phyloP scores from a whole-genome alignment of 2,113 vertebrate species.

The Canis aureus region DNA sequence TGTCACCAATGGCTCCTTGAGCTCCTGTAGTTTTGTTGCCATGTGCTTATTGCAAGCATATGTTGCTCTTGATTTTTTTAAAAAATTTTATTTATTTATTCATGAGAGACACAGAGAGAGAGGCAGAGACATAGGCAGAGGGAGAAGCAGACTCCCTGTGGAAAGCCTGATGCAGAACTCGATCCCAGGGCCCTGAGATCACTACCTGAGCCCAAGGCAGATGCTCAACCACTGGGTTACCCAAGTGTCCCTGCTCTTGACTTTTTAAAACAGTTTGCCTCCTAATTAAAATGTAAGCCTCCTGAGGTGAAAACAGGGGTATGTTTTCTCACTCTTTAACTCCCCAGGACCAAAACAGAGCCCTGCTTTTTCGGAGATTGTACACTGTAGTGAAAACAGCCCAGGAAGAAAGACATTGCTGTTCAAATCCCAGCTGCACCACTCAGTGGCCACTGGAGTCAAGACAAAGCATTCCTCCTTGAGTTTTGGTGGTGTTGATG shows the following conservation, averaged over 20 bases:
- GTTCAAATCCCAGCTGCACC: neutral
- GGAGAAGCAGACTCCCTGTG: too few species aligned
- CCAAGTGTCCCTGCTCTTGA: neutral
- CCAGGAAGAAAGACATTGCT: neutral
- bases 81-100: too few species aligned
- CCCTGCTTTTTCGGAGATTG: neutral
- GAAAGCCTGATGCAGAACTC: too few species aligned
- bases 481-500: neutral
- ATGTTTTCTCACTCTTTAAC: neutral
- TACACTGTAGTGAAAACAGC: neutral
- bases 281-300: neutral
- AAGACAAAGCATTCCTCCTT: neutral
- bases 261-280: neutral
- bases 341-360: neutral
- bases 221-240: too few species aligned
- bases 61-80: neutral
- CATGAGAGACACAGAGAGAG: too few species aligned
- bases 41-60: neutral
- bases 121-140: too few species aligned
- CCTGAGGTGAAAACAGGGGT: neutral
- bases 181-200: too few species aligned
- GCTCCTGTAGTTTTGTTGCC: neutral
- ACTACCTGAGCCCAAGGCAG: too few species aligned
- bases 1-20: neutral
- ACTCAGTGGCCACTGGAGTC: neutral